Evolutionary conservation across 2,113 vertebrate genomes (phyloP).

Genomic region (Calidris pugnax): DNA sequence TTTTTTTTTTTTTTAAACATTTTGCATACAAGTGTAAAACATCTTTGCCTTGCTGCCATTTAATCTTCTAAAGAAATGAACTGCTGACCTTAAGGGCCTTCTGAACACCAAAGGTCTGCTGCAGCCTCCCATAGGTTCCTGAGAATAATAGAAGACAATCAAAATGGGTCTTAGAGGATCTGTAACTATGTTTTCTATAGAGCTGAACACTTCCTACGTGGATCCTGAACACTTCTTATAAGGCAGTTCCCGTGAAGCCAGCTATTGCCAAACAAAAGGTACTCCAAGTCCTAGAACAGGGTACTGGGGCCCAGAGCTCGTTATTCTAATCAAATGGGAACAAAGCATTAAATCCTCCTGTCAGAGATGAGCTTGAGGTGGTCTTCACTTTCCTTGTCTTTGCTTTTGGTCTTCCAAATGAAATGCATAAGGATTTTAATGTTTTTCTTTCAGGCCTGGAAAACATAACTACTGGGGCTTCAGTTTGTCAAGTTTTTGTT

Average conservation of each 20-base stretch:
- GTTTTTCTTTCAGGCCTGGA: neutral
- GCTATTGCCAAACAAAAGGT: neutral
- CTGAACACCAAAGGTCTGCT: neutral
- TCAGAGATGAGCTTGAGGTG: neutral
- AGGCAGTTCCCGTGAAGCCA: neutral
- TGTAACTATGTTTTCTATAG: neutral
- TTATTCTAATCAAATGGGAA: neutral
- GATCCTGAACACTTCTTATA: neutral
- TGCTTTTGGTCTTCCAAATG: neutral
- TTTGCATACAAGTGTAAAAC: neutral
- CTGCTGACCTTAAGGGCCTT: neutral
- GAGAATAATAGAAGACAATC: neutral
- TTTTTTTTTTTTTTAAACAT: neutral
- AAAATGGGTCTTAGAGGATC: neutral
- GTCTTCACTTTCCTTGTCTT: neutral
- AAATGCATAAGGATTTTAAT: neutral
- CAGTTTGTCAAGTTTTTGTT: neutral
- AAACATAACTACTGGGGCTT: neutral
- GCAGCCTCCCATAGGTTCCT: neutral
- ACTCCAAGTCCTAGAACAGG: neutral
- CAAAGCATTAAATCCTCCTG: neutral
- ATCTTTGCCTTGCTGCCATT: neutral
- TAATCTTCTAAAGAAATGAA: neutral
- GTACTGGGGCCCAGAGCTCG: neutral
- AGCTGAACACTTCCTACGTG: too few species aligned